These are phyloP conservation scores for Phoronis australis DNA, from an alignment of 2,888 invertebrate species.

Conservation along the genomic window DNA sequence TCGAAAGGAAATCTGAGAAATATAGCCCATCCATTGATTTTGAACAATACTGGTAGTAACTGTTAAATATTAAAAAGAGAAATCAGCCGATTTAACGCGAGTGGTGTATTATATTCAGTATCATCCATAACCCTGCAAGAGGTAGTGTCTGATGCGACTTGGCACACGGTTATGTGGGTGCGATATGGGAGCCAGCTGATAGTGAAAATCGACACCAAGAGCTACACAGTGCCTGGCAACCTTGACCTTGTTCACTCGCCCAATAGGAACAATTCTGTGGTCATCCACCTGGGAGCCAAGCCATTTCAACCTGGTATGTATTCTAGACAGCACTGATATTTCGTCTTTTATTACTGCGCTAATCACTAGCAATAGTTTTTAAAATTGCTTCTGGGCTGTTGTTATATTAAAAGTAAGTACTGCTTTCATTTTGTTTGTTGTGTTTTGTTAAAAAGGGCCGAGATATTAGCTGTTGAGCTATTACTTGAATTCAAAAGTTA, in stretches of 20 bases:
- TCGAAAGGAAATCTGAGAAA: too few relatives aligned
- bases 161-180: constrained; percentile 31
- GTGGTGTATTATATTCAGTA: too few relatives aligned
- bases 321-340: too few relatives aligned
- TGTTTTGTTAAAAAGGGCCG: not conserved
- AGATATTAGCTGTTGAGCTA: too few relatives aligned
- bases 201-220: constrained; percentile 15
- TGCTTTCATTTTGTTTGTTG: not conserved
- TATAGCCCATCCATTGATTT: too few relatives aligned
- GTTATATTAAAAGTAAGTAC: not conserved
- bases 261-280: constrained; percentile 14
- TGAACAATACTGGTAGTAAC: too few relatives aligned
- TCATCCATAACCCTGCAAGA: not conserved
- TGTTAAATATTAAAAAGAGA: too few relatives aligned
- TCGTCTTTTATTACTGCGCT: too few relatives aligned
- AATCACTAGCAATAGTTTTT: too few relatives aligned
- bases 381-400: too few relatives aligned
- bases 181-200: constrained; percentile 13
- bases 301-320: constrained; percentile 26
- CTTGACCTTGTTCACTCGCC: constrained; percentile 21
- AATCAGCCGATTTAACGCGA: too few relatives aligned
- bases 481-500: too few relatives aligned
- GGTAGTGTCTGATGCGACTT: constrained; percentile 23
- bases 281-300: constrained; percentile 29
- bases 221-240: constrained; percentile 13